These are phyloP conservation scores for Xyrichtys novacula DNA, from an alignment of 2,797 vertebrate species.

Conservation along the genomic window DNA sequence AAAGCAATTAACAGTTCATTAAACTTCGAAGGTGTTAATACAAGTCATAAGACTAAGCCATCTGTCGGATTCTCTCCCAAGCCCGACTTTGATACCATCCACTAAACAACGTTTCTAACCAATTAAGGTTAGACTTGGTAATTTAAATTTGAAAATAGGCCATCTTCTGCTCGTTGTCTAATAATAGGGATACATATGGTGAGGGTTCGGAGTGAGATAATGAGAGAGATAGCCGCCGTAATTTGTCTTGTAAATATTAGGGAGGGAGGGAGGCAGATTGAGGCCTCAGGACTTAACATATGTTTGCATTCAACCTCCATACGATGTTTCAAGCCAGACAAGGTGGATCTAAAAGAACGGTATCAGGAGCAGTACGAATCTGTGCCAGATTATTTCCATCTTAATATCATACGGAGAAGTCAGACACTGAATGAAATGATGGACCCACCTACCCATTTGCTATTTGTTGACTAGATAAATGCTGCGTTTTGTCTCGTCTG, in stretches of 20 bases:
- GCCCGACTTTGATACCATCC: slow-evolving; percentile 80
- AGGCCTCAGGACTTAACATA: slow-evolving; percentile 85
- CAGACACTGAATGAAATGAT: slow-evolving; percentile 58
- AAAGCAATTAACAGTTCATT: slow-evolving; percentile 90
- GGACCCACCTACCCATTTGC: slow-evolving; percentile 72
- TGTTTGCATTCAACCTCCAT: slow-evolving; percentile 76
- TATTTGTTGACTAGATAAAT: slow-evolving; percentile 80
- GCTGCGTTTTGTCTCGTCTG: slow-evolving; percentile 73
- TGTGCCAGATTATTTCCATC: slow-evolving; percentile 1
- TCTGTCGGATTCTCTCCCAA: slow-evolving; percentile 85
- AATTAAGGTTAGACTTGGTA: slow-evolving; percentile 85
- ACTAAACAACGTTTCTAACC: slow-evolving; percentile 81
- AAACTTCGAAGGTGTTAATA: slow-evolving; percentile 88
- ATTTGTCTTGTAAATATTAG: slow-evolving; percentile 86
- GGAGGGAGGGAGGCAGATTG: slow-evolving; percentile 84
- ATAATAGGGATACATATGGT: slow-evolving; percentile 87
- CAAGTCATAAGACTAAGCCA: slow-evolving; percentile 88
- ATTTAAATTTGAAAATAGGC: slow-evolving; percentile 86
- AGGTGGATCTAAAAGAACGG: slow-evolving; percentile 31
- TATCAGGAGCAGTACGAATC: slow-evolving; percentile 17
- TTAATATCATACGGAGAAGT: slow-evolving; percentile 41
- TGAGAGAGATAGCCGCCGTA: slow-evolving; percentile 81
- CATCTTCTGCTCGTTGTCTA: slow-evolving; percentile 81
- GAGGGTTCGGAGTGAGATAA: slow-evolving; percentile 82
- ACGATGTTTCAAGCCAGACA: slow-evolving; percentile 52